A percentile compares a stretch with the other conserved stretches of the same genome.
Conservation (phyloP, 2,797 vertebrate species). For the Semotilus atromaculatus region DNA sequence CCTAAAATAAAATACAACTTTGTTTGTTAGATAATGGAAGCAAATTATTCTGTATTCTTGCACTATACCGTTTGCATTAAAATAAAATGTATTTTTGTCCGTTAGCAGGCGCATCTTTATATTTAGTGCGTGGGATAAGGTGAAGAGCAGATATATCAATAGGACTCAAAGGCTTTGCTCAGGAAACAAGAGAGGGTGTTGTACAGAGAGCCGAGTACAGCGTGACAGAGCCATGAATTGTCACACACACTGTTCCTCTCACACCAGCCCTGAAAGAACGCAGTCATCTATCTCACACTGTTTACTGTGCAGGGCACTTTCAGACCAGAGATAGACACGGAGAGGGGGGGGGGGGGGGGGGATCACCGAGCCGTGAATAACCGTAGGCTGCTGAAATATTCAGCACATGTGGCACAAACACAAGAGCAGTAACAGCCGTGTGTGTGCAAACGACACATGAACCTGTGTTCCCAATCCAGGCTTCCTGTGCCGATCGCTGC, state of each 20-base stretch:
- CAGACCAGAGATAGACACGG: constrained; percentile 51
- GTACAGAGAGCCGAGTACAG: constrained; percentile 50
- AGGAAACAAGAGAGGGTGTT: constrained; percentile 60
- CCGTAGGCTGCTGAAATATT: constrained; percentile 60
- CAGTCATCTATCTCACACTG: constrained; percentile 62
- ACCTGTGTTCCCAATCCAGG: constrained; percentile 23
- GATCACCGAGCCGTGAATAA: constrained; percentile 59
- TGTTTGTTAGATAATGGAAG: neutral
- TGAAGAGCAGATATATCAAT: constrained; percentile 49
- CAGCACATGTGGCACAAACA: constrained; percentile 56
- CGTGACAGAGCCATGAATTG: constrained; percentile 61
- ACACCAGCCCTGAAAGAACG: constrained; percentile 57
- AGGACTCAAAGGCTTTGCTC: constrained; percentile 13
- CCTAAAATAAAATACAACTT: too few species aligned
- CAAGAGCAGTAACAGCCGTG: constrained; percentile 45
- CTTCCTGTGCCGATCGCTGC: constrained; percentile 11
- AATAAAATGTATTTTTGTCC: too few species aligned
- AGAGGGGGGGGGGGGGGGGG: neutral
- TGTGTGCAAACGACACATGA: constrained; percentile 34
- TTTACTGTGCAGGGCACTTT: constrained; percentile 57
- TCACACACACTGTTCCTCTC: constrained; percentile 55
- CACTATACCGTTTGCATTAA: too few species aligned
- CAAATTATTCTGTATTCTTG: too few species aligned
- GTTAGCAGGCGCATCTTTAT: too few species aligned
- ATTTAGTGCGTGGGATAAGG: neutral